These are phyloP conservation scores for Chromoteleia sp. DNA, from an alignment of 2,888 invertebrate species.

Conservation along the genomic window DNA sequence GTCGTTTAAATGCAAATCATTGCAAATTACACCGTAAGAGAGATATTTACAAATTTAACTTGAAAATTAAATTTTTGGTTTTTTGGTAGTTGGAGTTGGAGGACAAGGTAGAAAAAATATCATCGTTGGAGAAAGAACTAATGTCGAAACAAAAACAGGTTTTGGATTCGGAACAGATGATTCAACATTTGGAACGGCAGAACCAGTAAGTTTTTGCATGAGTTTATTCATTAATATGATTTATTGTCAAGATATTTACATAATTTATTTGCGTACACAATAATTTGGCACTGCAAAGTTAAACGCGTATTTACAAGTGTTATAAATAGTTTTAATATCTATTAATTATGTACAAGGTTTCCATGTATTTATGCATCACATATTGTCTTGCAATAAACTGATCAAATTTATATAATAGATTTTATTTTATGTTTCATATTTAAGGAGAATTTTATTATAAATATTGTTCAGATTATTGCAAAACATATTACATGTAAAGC, in stretches of 20 bases:
- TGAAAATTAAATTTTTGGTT: not conserved
- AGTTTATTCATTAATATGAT: slow-evolving; percentile 7
- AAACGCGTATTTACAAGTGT: slow-evolving; percentile 35
- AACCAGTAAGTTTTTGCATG: slow-evolving; percentile 80
- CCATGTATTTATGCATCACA: not conserved
- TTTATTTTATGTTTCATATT: no score
- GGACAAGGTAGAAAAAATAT: slow-evolving; percentile 89
- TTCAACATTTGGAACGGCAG: slow-evolving; percentile 79
- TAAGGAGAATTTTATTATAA: no score
- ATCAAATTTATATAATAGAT: no score
- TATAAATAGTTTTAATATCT: slow-evolving; percentile 34
- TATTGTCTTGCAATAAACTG: not conserved
- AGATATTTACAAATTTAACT: not conserved
- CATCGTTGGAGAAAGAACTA: slow-evolving; percentile 88
- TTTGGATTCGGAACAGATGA: slow-evolving; percentile 76
- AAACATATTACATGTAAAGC: not conserved
- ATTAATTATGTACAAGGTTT: slow-evolving; percentile 30
- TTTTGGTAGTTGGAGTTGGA: slow-evolving; percentile 87
- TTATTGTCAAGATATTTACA: slow-evolving; percentile 33
- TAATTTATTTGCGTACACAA: slow-evolving; percentile 19
- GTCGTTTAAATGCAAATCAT: not conserved
- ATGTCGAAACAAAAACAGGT: slow-evolving; percentile 86
- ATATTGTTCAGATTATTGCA: not conserved
- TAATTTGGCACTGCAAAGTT: slow-evolving; percentile 46
- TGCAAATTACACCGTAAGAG: no score